phyloP scores from a whole-genome alignment of 53 echinoderm and acorn worm species.

The Astropecten irregularis region DNA sequence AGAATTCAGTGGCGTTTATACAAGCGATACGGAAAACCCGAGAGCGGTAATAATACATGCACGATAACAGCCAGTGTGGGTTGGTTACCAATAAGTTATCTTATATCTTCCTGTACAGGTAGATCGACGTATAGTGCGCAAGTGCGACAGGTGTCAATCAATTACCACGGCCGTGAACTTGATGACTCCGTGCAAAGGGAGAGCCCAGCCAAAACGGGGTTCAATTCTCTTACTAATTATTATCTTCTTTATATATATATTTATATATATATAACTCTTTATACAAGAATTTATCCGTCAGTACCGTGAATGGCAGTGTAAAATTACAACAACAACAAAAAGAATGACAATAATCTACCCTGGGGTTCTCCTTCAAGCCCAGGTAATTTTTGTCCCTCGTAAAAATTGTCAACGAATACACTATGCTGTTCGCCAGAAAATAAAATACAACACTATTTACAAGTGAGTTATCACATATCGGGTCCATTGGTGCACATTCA shows the following conservation, averaged over 20 bases:
- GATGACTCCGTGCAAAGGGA: conserved; percentile 5
- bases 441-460: conserved; percentile 49
- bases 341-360: conserved; percentile 3
- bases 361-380: neutral
- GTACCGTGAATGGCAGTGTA: conserved; percentile 51
- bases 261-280: conserved; percentile 28
- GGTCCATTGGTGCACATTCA: neutral
- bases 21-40: conserved; percentile 35
- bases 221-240: conserved; percentile 26
- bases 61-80: neutral
- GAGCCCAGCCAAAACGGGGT: neutral
- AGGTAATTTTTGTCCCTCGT: neutral
- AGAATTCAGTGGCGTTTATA: conserved; percentile 41
- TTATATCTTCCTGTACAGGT: conserved; percentile 31
- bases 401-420: conserved; percentile 40
- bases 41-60: conserved; percentile 49
- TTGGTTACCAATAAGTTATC: conserved; percentile 6
- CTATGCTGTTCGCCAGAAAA: conserved; percentile 52
- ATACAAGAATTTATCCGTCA: conserved; percentile 28
- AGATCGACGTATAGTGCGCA: neutral
- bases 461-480: neutral
- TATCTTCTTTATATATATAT: conserved; percentile 10
- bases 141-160: conserved; percentile 28
- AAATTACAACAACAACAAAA: conserved; percentile 26
- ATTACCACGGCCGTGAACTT: conserved; percentile 25